Evolutionary conservation across 2,888 invertebrate genomes (phyloP).

Genomic region (Rhimphoctona megacephalus): DNA sequence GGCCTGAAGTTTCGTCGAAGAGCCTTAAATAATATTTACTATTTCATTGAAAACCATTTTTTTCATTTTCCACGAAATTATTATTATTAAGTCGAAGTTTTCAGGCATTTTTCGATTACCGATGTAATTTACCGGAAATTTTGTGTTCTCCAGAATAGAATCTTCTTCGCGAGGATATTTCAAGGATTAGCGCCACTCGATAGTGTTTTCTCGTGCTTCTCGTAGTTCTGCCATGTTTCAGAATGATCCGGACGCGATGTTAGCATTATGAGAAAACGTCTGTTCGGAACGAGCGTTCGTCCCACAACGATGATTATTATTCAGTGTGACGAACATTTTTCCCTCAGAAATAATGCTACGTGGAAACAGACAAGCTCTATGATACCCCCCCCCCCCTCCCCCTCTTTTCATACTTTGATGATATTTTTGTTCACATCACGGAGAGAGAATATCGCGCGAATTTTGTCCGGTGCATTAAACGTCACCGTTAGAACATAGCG

Average conservation of each 20-base stretch:
- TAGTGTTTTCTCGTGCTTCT: neutral
- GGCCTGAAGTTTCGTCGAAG: neutral
- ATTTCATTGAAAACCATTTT: neutral
- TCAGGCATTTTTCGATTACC: neutral
- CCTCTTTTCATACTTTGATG: constrained; percentile 14
- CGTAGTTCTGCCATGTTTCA: neutral
- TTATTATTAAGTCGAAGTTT: neutral
- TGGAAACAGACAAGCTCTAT: constrained; percentile 15
- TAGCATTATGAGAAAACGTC: constrained; percentile 27
- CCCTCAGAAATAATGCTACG: constrained; percentile 24
- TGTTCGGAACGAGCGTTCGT: constrained; percentile 25
- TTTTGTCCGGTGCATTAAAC: constrained; percentile 54
- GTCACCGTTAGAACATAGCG: constrained; percentile 61
- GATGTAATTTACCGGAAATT: constrained; percentile 2
- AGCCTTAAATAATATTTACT: neutral
- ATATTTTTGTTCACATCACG: constrained; percentile 34
- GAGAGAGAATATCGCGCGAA: constrained; percentile 44
- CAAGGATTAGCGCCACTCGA: neutral
- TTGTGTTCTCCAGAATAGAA: neutral
- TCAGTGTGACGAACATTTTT: constrained; percentile 44
- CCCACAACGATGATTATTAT: constrained; percentile 44
- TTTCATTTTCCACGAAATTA: neutral
- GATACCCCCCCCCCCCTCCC: neutral
- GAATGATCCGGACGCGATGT: constrained; percentile 16
- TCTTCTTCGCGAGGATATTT: neutral